Percentiles rank a stretch among this genome's conserved stretches.
phyloP scores from a whole-genome alignment of 2,888 invertebrate genomes.

The Himalopsyche tibetana region DNA sequence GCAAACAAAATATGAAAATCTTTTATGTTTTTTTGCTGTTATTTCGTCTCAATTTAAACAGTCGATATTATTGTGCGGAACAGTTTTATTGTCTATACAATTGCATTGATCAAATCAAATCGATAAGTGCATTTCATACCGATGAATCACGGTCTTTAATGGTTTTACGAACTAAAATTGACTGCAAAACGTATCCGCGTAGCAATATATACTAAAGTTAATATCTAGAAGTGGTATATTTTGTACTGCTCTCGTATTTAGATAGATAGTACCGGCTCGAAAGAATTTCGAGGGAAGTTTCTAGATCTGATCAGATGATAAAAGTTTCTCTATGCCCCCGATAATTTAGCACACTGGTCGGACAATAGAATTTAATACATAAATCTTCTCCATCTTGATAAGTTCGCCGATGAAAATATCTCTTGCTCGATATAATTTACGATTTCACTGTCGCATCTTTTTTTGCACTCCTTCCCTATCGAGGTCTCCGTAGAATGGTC shows the following conservation, averaged over 20 bases:
- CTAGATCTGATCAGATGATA: not conserved
- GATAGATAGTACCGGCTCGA: not conserved
- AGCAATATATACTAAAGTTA: not conserved
- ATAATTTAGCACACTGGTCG: not conserved
- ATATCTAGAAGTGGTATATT: not conserved
- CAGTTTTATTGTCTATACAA: slow-evolving; percentile 17
- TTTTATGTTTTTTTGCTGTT: not conserved
- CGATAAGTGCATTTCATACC: slow-evolving; percentile 1
- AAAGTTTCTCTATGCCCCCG: not conserved
- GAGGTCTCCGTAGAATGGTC: no score
- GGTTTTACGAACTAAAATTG: not conserved
- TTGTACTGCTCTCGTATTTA: not conserved
- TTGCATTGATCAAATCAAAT: not conserved
- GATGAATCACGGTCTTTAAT: slow-evolving; percentile 1
- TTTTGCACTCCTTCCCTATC: not conserved
- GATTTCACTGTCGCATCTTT: not conserved
- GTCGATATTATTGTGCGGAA: not conserved
- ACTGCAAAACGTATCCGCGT: not conserved
- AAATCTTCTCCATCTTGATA: not conserved
- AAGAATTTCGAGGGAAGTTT: not conserved
- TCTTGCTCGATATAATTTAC: not conserved
- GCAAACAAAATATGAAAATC: not conserved
- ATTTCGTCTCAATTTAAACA: not conserved
- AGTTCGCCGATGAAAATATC: not conserved
- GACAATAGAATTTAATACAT: not conserved